A percentile compares a stretch with the other conserved stretches of the same genome.
phyloP scores from a whole-genome alignment of 2,113 vertebrate species.

The Probosciger aterrimus region DNA sequence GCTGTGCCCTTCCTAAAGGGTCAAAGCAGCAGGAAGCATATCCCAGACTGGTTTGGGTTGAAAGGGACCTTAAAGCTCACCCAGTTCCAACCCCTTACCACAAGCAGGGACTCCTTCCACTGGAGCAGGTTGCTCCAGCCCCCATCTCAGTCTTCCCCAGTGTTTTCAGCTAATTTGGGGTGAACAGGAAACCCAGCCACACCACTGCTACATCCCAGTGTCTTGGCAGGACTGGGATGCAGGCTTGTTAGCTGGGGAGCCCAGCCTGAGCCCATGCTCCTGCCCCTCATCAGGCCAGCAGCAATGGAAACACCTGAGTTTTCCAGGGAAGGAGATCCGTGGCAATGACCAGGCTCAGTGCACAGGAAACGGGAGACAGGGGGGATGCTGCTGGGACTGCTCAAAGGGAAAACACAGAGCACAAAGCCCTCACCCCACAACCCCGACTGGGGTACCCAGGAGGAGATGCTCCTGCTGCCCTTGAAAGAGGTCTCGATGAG shows the following conservation, averaged over 20 bases:
- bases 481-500: rapidly evolving
- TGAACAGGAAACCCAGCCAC: neutral
- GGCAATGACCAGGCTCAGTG: rapidly evolving
- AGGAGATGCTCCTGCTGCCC: neutral
- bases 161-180: neutral
- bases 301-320: neutral
- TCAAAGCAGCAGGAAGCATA: neutral
- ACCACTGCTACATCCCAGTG: neutral
- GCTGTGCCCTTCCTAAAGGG: neutral
- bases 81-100: neutral
- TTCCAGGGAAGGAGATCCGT: neutral
- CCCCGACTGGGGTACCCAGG: rapidly evolving
- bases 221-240: neutral
- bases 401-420: rapidly evolving
- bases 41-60: neutral
- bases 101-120: neutral
- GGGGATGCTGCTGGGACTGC: neutral
- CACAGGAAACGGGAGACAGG: neutral
- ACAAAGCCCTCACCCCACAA: neutral
- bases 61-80: neutral
- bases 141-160: neutral
- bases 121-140: neutral
- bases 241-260: neutral
- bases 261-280: neutral
- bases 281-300: rapidly evolving